phyloP scores from a whole-genome alignment of 2,113 vertebrate species.

The Neopipo cinnamomea region DNA sequence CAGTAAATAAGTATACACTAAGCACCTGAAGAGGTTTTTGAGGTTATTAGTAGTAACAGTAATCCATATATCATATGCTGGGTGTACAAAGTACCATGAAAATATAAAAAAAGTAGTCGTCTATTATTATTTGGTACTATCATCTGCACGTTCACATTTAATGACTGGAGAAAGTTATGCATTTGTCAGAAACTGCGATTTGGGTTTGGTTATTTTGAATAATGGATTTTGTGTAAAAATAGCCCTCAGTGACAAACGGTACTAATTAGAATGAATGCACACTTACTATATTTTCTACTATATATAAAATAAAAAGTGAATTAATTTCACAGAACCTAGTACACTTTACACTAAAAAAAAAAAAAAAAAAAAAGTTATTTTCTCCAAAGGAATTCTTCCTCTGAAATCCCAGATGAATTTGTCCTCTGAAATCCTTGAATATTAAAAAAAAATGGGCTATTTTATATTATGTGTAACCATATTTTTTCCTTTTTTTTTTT shows the following conservation, averaged over 20 bases:
- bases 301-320: background rate
- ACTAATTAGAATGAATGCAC: background rate
- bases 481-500: background rate
- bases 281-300: background rate
- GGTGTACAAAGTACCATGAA: background rate
- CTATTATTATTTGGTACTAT: background rate
- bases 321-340: background rate
- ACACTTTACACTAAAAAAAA: background rate
- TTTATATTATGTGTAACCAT: background rate
- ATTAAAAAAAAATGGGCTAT: fast-evolving
- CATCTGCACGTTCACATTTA: background rate
- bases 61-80: background rate
- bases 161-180: background rate
- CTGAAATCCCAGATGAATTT: background rate
- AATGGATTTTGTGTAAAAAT: background rate
- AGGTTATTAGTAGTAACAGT: background rate
- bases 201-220: background rate
- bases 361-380: background rate
- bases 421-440: background rate
- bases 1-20: background rate
- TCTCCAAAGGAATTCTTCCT: background rate
- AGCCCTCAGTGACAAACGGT: background rate
- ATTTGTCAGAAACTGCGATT: background rate
- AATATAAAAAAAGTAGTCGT: background rate
- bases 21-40: background rate